phyloP scores from a whole-genome alignment of 2,888 invertebrate species.

The Podotricha telesiphe region DNA sequence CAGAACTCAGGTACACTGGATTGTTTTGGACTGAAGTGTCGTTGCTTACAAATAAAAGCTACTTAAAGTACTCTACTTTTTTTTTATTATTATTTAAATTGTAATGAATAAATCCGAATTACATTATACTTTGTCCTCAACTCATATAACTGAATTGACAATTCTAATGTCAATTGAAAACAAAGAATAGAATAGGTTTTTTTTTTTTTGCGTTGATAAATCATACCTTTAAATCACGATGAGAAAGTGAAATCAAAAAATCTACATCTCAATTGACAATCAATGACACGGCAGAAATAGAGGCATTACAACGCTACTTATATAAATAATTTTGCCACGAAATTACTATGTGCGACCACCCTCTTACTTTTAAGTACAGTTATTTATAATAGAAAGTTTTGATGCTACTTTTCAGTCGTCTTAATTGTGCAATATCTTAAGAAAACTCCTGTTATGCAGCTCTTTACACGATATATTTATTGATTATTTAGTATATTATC shows the following conservation, averaged over 20 bases:
- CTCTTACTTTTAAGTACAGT: conserved; percentile 45
- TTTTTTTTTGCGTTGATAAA: conserved; percentile 21
- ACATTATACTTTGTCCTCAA: neutral
- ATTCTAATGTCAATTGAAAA: neutral
- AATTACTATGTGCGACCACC: conserved; percentile 46
- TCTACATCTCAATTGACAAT: conserved; percentile 54
- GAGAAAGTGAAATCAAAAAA: conserved; percentile 51
- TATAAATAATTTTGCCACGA: conserved; percentile 45
- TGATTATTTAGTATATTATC: too few relatives aligned
- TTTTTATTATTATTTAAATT: too few relatives aligned
- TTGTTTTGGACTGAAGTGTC: too few relatives aligned
- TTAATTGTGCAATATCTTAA: conserved; percentile 18
- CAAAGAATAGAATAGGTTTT: neutral
- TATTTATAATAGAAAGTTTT: conserved; percentile 46
- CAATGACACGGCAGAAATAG: conserved; percentile 57
- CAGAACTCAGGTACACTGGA: too few relatives aligned
- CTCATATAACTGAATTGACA: neutral
- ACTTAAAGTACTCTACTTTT: too few relatives aligned
- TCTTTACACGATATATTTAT: too few relatives aligned
- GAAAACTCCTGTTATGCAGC: neutral
- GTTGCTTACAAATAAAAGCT: too few relatives aligned
- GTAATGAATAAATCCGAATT: too few relatives aligned
- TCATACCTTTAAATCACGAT: conserved; percentile 16
- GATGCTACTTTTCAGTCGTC: conserved; percentile 27
- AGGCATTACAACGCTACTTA: conserved; percentile 48